Evolutionary conservation across 2,888 invertebrate species (phyloP), one percentile per base, ranked within the genome.

Genomic region (Drosophila hamatofila): DNA sequence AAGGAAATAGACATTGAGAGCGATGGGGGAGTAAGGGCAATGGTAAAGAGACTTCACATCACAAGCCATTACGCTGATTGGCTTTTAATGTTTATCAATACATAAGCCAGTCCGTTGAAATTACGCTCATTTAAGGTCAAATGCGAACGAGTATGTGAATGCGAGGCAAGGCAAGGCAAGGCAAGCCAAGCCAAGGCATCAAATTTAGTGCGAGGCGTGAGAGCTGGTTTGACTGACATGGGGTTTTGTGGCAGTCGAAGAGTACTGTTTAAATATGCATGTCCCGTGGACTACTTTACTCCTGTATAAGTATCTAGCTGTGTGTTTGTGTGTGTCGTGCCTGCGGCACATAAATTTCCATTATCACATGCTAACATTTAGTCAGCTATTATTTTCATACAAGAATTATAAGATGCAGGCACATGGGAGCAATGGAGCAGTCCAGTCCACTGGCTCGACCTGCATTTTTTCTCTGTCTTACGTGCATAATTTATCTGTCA

Each of bases 71-170:
- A 89, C 84, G 84, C 77, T 85, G 84, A 85, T 85, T 85, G 84
- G 84, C 89, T 85, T 85, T 85, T 88, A 88, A 85, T 88, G 84
- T 83, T 87, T 89, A 88, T 85, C 84, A 85, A 85, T 85, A 89
- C 75, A 83, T 89, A 77, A 75, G 78, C 75, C 74, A 82, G 72
- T 77, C 74, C 51, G 56, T 52, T 57, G 67, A 63, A 73, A 61
- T 58, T 27, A 41, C 46, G 27, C 60, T 44, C 46, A 37, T 57
- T 39, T 52, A 41, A 44, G 61, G 44, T 49, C 58, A 39, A 46
- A 62, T 55, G 73, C 44, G 52, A 55, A 64, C 54, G 46, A 48
- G 58, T 46, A 30, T 30, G 46, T 61, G 72, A 66, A 35, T 37
- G 52, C 37, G 25, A 25, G 16, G 6, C n/a, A 1, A 35, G 21